Percentiles rank a stretch among this genome's conserved stretches.
These are phyloP conservation scores for Bugulina stolonifera DNA, from an alignment of 2,888 invertebrate species.

Conservation along the genomic window DNA sequence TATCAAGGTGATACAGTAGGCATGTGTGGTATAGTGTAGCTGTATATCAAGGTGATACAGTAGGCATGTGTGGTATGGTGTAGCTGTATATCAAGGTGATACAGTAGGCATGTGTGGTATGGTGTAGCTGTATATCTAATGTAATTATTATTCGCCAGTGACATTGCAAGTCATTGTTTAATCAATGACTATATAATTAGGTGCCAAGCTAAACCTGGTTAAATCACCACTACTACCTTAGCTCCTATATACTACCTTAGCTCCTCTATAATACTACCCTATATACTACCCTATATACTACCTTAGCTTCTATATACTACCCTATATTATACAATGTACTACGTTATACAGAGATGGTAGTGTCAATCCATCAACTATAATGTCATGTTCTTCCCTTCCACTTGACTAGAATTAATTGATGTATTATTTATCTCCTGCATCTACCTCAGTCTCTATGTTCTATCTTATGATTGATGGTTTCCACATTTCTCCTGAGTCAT, in stretches of 20 bases:
- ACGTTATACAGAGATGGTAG: background rate
- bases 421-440: background rate
- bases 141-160: too few species aligned
- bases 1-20: background rate
- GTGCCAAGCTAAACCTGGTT: too few species aligned
- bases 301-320: slow-evolving; percentile 6
- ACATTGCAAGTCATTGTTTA: too few species aligned
- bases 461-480: too few species aligned
- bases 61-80: background rate
- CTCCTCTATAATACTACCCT: background rate
- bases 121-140: too few species aligned
- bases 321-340: slow-evolving; percentile 14
- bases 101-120: background rate
- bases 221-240: too few species aligned
- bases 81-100: background rate
- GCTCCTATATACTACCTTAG: too few species aligned
- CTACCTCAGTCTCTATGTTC: background rate
- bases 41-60: background rate
- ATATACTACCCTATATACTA: background rate
- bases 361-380: background rate
- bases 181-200: too few species aligned
- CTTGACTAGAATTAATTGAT: background rate
- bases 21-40: too few species aligned
- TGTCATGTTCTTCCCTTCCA: background rate
- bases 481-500: too few species aligned